phyloP scores from a whole-genome alignment of 2,113 vertebrate genomes.

The Zootoca vivipara region DNA sequence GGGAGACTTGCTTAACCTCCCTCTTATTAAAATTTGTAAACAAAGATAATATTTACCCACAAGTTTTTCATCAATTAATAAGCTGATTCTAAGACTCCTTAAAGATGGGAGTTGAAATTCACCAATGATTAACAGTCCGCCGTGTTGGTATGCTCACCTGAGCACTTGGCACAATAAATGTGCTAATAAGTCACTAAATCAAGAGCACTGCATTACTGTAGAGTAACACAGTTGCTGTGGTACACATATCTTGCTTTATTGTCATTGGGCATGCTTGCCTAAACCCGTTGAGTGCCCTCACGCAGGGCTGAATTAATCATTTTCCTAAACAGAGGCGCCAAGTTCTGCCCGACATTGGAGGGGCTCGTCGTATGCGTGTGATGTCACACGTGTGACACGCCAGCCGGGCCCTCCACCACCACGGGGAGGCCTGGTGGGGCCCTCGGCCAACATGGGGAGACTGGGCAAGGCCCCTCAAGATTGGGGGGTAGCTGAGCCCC shows the following conservation, averaged over 20 bases:
- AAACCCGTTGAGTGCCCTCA: not conserved
- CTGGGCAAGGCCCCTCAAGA: too few relatives aligned
- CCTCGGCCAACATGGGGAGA: too few relatives aligned
- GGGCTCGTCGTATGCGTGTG: too few relatives aligned
- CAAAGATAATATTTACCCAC: slow-evolving; percentile 39
- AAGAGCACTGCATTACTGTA: not conserved
- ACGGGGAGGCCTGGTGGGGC: too few relatives aligned
- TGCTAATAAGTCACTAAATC: not conserved
- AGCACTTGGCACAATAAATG: not conserved
- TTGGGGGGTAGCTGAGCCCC: too few relatives aligned
- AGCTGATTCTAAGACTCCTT: slow-evolving; percentile 35
- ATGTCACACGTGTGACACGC: too few relatives aligned
- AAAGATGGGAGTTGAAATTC: slow-evolving; percentile 47
- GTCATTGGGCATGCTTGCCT: too few relatives aligned
- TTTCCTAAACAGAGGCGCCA: not conserved
- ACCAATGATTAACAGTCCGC: not conserved
- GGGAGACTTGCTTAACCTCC: slow-evolving; percentile 51
- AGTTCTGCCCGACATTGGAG: too few relatives aligned
- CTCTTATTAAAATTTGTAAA: slow-evolving; percentile 40
- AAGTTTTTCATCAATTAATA: slow-evolving; percentile 47
- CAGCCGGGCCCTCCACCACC: too few relatives aligned
- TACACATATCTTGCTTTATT: not conserved
- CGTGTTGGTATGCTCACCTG: not conserved
- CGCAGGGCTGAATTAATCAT: not conserved
- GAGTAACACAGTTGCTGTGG: not conserved